Percentiles rank a stretch among this genome's conserved stretches.
phyloP scores from a whole-genome alignment of 35 echinoderm and acorn worm genomes.

The Chiridota heheva region DNA sequence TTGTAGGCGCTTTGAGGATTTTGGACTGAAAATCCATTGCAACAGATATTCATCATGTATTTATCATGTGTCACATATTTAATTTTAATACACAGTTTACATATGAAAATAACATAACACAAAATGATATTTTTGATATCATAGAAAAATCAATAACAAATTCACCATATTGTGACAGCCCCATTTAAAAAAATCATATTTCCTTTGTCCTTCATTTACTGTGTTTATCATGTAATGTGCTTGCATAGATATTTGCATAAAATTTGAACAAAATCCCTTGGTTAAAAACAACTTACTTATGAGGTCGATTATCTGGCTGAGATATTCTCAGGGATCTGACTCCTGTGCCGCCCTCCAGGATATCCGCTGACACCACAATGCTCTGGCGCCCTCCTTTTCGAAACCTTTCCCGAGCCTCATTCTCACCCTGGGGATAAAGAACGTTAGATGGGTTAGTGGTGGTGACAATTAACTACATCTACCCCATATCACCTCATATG shows the following conservation, averaged over 20 bases:
- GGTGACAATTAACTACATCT: no score
- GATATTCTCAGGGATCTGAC: constrained; percentile 67
- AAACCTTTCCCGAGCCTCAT: constrained; percentile 87
- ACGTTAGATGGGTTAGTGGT: not conserved
- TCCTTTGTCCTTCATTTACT: not conserved
- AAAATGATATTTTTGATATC: no score
- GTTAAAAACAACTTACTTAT: constrained; percentile 61
- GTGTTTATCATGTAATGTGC: not conserved
- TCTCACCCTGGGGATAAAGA: constrained; percentile 39
- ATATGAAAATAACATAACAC: no score
- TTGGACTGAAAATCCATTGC: no score
- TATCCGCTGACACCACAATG: constrained; percentile 73
- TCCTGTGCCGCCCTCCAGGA: constrained; percentile 93
- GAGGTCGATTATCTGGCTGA: constrained; percentile 66
- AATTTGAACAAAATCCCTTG: not conserved
- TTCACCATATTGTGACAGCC: no score
- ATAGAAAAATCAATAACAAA: no score
- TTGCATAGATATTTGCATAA: not conserved
- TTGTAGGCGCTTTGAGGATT: no score
- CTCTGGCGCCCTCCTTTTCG: constrained; percentile 49
- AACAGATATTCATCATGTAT: no score
- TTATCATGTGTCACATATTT: no score
- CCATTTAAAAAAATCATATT: no score
- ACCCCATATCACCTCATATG: no score
- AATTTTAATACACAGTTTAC: no score